Evolutionary conservation across 2,113 vertebrate genomes (phyloP).

Genomic region (Crotalus tigris): DNA sequence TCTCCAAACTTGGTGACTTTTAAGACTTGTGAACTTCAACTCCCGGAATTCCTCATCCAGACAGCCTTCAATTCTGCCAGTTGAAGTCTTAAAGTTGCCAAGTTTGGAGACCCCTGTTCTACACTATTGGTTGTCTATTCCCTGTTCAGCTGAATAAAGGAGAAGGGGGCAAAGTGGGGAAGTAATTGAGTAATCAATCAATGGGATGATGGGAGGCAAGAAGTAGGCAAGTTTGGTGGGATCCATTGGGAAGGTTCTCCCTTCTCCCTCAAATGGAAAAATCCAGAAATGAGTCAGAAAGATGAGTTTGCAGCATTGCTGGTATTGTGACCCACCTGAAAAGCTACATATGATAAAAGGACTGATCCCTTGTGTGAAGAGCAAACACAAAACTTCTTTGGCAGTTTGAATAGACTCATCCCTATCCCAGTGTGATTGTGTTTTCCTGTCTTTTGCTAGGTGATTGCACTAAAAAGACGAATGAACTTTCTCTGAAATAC

Average conservation of each 20-base stretch:
- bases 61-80: background rate
- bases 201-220: background rate
- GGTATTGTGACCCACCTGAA: background rate
- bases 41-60: background rate
- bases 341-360: background rate
- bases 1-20: background rate
- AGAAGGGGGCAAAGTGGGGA: background rate
- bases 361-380: background rate
- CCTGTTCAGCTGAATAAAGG: background rate
- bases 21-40: background rate
- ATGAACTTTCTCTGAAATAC: conserved; percentile 35
- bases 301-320: conserved; percentile 5
- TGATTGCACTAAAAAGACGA: conserved; percentile 51
- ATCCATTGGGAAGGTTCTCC: background rate
- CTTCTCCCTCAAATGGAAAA: background rate
- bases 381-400: background rate
- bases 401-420: background rate
- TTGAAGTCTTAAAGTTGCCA: background rate
- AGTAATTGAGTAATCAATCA: background rate
- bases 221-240: background rate
- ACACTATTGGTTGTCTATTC: background rate
- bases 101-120: background rate
- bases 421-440: background rate
- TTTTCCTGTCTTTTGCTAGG: conserved; percentile 58
- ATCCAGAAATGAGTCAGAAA: background rate